Base-by-base conservation (phyloP, 2,797 vertebrate species). In the Coranthus polyacanthus region DNA sequence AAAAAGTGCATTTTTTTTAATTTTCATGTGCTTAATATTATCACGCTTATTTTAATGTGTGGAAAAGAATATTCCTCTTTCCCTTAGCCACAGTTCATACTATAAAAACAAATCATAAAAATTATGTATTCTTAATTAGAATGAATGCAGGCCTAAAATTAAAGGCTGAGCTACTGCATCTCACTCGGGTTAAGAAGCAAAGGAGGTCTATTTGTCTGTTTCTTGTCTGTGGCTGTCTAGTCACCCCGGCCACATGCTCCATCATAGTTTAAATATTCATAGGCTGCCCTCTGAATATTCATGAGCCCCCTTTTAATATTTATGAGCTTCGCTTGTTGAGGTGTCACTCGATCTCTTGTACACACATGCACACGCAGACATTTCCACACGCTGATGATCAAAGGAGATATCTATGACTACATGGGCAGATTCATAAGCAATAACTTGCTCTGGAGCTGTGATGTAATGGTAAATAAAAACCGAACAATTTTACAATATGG, bases 241-340 rank as follows among this genome's bases (percentile, higher is more conserved):
- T 87, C 87, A 74, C 75, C 75, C 26, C 53, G 17, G 84, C 87
- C 84, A 79, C 90, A 87, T 69, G 79, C 87, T 91, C 87, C 70
- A 91, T 91, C 89, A 89, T 77, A 17, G 76, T 89, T 92, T 90
- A 92, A 92, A 92, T 92, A 92, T 92, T 90, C 87, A 91, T 88
- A 78, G 74, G 34, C 54, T 16, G 0, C n/a, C 2, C 22, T 38
- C 73, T 91, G 86, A 90, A 91, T 91, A 91, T 91, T 75, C 81
- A 92, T 88, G 68, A 85, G n/a, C 12, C 5, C 44, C 1, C 4
- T 41, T 75, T 92, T 85, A 89, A 90, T 90, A 91, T 91, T 79
- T 64, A 89, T 90, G 67, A 84, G 54, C 52, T 22, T 79, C 82
- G 83, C 88, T 89, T 92, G 88, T 89, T 87, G 85, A 88, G 86